Evolutionary conservation across 2,797 vertebrate genomes (phyloP).

Genomic region (Notolabrus celidotus): DNA sequence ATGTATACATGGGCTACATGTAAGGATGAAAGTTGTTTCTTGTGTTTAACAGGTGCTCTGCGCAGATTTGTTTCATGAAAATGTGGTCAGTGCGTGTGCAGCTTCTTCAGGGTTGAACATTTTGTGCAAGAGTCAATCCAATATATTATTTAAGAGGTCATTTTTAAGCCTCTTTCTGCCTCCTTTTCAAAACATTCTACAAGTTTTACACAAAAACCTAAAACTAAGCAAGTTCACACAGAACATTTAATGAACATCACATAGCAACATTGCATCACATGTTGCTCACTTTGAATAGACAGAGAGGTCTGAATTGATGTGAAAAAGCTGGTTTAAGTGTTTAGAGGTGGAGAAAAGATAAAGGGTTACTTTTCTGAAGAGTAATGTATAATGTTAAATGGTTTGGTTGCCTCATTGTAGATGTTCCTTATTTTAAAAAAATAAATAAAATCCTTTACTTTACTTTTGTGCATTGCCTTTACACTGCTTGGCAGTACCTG

Average conservation of each 20-base stretch:
- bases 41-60: background rate
- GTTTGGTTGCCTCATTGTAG: no score
- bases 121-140: background rate
- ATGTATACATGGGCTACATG: background rate
- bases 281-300: background rate
- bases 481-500: no score
- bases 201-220: slow-evolving; percentile 12
- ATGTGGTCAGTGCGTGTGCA: background rate
- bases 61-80: slow-evolving; percentile 6
- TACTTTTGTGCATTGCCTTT: no score
- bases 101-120: background rate
- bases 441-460: no score
- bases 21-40: background rate
- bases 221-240: slow-evolving; percentile 32
- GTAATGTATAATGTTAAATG: no score
- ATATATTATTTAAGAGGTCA: background rate
- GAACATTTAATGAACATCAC: slow-evolving; percentile 24
- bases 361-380: background rate
- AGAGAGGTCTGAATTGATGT: background rate
- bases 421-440: no score
- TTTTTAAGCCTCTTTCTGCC: background rate
- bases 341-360: background rate
- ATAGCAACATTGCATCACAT: background rate
- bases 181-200: slow-evolving; percentile 17
- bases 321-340: background rate